Evolutionary conservation across 2,888 invertebrate genomes (phyloP).

Genomic region (Phorcus lineatus): DNA sequence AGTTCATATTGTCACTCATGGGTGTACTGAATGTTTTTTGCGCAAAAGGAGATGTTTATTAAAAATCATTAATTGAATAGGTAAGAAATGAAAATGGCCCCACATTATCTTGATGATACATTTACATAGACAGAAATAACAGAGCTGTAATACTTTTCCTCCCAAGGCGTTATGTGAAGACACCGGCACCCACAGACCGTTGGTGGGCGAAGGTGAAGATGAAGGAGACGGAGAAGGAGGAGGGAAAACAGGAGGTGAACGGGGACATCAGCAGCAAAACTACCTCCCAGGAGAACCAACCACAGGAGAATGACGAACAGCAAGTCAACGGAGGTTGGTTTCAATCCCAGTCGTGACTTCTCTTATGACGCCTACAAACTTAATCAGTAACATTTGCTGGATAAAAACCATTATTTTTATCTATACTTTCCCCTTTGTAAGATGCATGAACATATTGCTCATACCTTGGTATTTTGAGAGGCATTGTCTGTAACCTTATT

Average conservation of each 20-base stretch:
- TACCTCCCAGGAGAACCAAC: background rate
- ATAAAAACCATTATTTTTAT: too few species aligned
- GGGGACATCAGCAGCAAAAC: background rate
- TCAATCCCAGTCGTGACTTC: background rate
- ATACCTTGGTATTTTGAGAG: background rate
- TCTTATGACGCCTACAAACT: background rate
- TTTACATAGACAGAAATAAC: too few species aligned
- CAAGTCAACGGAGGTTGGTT: constrained; percentile 35
- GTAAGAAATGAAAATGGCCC: too few species aligned
- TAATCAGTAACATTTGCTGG: too few species aligned
- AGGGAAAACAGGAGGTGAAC: constrained; percentile 26
- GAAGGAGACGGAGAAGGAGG: constrained; percentile 32
- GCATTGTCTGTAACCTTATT: background rate
- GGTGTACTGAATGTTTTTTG: too few species aligned
- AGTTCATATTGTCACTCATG: background rate
- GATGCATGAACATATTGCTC: too few species aligned
- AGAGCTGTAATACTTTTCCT: background rate
- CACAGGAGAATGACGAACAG: constrained; percentile 20
- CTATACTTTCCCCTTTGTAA: too few species aligned
- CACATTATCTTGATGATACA: too few species aligned
- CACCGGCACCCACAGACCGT: constrained; percentile 67
- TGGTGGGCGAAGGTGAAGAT: constrained; percentile 65
- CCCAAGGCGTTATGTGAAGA: constrained; percentile 70
- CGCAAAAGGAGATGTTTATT: too few species aligned
- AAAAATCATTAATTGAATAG: too few species aligned